Evolutionary conservation across 2,797 vertebrate genomes (phyloP), one percentile per base, ranked within the genome.

Genomic region (Helarctos malayanus): DNA sequence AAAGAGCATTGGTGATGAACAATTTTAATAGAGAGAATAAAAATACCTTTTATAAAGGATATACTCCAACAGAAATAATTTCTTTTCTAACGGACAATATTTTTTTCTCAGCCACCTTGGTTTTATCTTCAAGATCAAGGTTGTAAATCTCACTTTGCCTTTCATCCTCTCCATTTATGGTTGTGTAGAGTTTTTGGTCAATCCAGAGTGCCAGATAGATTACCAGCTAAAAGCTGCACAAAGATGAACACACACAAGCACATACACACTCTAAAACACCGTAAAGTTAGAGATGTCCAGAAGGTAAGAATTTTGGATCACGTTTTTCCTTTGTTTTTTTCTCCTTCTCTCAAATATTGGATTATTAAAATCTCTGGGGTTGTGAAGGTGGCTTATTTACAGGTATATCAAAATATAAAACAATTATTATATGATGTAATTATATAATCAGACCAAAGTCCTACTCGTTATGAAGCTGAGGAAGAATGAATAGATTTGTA

Each of bases 1-100:
- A 88, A 89, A 87, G 83, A 92, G 35, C 35, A 89, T 4, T 93
- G 76, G 16, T 91, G 94, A 97, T 93, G 75, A 96, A 69, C 15
- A 97, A 84, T 86, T 97, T 94, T 96, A 98, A 95, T 82, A 85
- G 54, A 93, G 25, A 68, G 32, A 71, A 91, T 94, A 95, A 95
- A 96, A 97, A 88, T 83, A 92, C 14, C 21, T 61, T 91, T 96
- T 90, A 59, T 19, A 89, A 92, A 90, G 18, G 81, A 91, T 95
- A 52, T 27, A 95, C 29, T 81, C 73, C 38, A 47, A 54, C 91
- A 88, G 69, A 91, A 95, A 97, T 94, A 41, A 97, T 96, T 96
- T 94, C 27, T 81, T 95, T 95, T 78, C 61, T 89, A 95, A 68
- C 25, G 78, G 81, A 85, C 14, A 96, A 25, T 76, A 78, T 94